Evolutionary conservation across 2,113 vertebrate species (phyloP).

Genomic region (Prunella himalayana): DNA sequence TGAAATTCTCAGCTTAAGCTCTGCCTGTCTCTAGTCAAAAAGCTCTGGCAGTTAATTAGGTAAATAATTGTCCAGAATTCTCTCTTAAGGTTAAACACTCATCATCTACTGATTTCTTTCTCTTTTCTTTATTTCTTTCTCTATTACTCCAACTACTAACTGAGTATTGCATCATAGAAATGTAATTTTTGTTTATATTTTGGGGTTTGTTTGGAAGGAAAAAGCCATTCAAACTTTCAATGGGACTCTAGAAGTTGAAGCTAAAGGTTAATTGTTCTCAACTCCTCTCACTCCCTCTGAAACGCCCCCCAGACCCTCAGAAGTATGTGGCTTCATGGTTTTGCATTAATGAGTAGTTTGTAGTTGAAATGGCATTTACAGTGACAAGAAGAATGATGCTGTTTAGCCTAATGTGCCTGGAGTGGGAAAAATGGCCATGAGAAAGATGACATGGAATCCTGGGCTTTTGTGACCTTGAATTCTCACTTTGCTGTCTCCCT

Average conservation of each 20-base stretch:
- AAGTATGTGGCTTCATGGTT: not conserved
- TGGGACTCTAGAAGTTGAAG: not conserved
- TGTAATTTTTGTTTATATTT: not conserved
- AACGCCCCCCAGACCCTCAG: not conserved
- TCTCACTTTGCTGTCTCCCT: not conserved
- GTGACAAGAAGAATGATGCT: not conserved
- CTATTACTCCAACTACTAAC: not conserved
- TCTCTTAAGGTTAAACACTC: not conserved
- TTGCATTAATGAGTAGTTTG: not conserved
- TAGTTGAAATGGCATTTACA: not conserved
- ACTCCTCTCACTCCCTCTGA: not conserved
- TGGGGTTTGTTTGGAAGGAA: not conserved
- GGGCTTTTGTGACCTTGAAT: not conserved
- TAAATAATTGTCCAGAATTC: not conserved
- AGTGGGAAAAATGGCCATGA: not conserved
- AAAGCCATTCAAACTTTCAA: fast-evolving
- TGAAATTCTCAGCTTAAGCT: not conserved
- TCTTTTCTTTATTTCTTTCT: not conserved
- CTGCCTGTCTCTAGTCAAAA: not conserved
- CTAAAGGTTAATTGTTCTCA: not conserved
- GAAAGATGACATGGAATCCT: not conserved
- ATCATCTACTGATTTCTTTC: not conserved
- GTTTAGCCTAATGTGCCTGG: not conserved
- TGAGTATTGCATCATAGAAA: not conserved
- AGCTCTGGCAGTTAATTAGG: not conserved